Evolutionary conservation across 2,888 invertebrate genomes (phyloP), one percentile per base, ranked within the genome.

Genomic region (Aleiodes testaceus): DNA sequence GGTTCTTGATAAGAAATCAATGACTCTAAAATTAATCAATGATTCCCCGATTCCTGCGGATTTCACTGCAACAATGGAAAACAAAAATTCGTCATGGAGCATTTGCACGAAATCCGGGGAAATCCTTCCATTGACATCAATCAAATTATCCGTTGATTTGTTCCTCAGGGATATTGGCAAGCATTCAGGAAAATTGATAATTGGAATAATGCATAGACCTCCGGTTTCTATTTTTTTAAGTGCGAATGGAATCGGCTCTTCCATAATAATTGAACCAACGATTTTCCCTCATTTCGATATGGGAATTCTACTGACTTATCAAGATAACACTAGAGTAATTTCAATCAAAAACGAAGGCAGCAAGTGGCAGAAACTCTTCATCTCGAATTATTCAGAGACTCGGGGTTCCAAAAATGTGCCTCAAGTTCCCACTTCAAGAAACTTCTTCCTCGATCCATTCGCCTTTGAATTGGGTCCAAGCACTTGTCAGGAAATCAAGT

Each of bases 41-140:
- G 92, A 94, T 81, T 93, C 94, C 0, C 93, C 93, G 0, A 92
- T 94, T 49, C 83, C 88, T 59, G 93, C 93, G 0, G 84, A 89
- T 75, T 91, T 90, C 78, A 89, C 85, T 66, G 88, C 89, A 1
- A 84, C 86, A 53, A 83, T 92, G 88, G 84, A 84, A 6, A 78
- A 76, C 20, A 70, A 72, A 45, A 71, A 75, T 66, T 78, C 78
- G 3, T 68, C 79, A 0, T 85, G 83, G 82, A 72, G 71, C 2
- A 74, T 87, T 4, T 76, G 77, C 3, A 83, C 83, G 4, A 66
- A 53, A 12, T 72, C 75, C 2, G 81, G 87, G 2, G 76, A 78
- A 45, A 68, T 89, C 9, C 75, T 75, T 7, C 82, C 88, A 0
- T 84, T 87, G 65, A 79, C 81, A 71, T 80, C 79, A 9, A 70